Percentiles rank a stretch among this genome's conserved stretches.
These are phyloP conservation scores for Semibalanus balanoides DNA, from an alignment of 1,140 invertebrate species.

Conservation along the genomic window DNA sequence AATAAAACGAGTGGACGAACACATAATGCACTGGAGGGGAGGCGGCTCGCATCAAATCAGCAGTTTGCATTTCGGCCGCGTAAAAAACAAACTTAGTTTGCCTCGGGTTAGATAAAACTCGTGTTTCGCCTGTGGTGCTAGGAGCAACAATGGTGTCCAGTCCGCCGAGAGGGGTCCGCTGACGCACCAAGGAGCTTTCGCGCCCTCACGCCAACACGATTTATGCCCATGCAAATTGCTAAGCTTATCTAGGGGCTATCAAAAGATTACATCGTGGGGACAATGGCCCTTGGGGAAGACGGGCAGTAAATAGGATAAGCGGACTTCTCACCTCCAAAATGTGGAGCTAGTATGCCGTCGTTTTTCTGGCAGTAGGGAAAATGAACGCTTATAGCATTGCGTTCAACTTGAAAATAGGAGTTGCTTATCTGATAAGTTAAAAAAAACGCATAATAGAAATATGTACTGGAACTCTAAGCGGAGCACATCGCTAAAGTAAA, in stretches of 20 bases:
- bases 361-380: too few species aligned
- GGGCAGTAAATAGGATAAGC: neutral
- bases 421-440: too few species aligned
- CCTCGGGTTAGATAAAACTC: too few species aligned
- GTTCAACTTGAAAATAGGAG: too few species aligned
- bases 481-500: too few species aligned
- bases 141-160: too few species aligned
- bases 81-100: neutral
- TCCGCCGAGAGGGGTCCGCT: too few species aligned
- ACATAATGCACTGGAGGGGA: neutral
- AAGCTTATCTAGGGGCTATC: neutral
- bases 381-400: too few species aligned
- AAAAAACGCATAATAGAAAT: too few species aligned
- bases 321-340: neutral
- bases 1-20: neutral
- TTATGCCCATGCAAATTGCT: neutral
- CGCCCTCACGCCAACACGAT: neutral
- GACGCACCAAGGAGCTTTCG: neutral
- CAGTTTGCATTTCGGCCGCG: neutral
- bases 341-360: conserved; percentile 2
- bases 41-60: neutral
- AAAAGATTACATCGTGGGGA: neutral
- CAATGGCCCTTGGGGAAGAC: neutral
- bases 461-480: too few species aligned
- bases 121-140: too few species aligned